Percentiles rank a stretch among this genome's conserved stretches.
Conservation (phyloP, 2,888 invertebrate genomes). For the Calliphora vomitoria region DNA sequence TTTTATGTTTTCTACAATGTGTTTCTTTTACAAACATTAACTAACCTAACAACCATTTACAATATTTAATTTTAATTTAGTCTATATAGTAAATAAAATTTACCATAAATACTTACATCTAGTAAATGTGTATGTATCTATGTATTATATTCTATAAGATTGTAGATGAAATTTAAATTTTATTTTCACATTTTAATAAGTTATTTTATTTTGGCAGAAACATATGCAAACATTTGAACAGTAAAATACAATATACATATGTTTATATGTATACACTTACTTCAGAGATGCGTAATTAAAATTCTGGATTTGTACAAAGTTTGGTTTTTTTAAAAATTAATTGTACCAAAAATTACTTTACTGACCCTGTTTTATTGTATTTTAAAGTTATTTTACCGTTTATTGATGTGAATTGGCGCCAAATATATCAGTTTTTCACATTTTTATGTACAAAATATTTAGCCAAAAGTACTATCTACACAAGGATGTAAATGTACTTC, state of each 20-base stretch:
- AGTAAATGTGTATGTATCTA: not conserved
- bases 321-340: not conserved
- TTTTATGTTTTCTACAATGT: not conserved
- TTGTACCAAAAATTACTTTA: too few species aligned
- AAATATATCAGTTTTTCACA: too few species aligned
- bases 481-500: too few species aligned
- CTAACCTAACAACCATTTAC: conserved; percentile 30
- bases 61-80: conserved; percentile 48
- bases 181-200: conserved; percentile 14
- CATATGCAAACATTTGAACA: not conserved
- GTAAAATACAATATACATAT: too few species aligned
- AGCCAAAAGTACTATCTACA: too few species aligned
- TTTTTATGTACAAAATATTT: too few species aligned
- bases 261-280: not conserved
- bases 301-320: too few species aligned
- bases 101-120: conserved; percentile 41
- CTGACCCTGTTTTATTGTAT: too few species aligned
- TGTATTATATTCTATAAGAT: not conserved
- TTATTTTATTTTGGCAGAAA: not conserved
- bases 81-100: conserved; percentile 37
- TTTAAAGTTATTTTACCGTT: too few species aligned
- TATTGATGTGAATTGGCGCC: too few species aligned
- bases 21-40: not conserved
- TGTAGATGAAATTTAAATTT: conserved; percentile 31
- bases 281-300: too few species aligned